phyloP scores from a whole-genome alignment of 2,797 vertebrate genomes.

The Atherinosoma microstoma region DNA sequence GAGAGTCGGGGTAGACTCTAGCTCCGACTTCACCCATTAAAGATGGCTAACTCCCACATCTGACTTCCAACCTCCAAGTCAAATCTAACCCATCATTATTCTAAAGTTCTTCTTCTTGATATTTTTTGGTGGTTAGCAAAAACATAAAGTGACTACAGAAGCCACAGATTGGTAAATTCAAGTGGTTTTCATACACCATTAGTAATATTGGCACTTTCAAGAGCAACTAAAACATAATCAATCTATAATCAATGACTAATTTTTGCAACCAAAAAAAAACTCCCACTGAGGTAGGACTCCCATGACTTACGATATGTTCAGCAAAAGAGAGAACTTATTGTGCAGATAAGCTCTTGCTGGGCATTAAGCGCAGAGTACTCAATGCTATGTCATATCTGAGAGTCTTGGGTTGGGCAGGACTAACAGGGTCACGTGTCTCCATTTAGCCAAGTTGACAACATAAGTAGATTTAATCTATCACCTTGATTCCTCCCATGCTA shows the following conservation, averaged over 20 bases:
- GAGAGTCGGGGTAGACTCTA: no score
- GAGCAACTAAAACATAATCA: background rate
- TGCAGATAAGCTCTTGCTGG: conserved; percentile 73
- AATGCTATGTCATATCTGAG: conserved; percentile 53
- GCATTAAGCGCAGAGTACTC: conserved; percentile 58
- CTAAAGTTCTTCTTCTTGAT: no score
- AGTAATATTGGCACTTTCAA: background rate
- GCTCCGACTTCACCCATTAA: no score
- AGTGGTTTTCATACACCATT: background rate
- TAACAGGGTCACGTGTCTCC: conserved; percentile 65
- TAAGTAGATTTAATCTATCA: conserved; percentile 68
- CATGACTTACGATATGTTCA: background rate
- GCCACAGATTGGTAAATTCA: background rate
- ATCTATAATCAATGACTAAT: conserved; percentile 17
- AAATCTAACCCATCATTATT: conserved; percentile 3
- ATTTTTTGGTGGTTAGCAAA: no score
- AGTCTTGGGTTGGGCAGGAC: conserved; percentile 43
- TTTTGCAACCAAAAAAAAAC: background rate
- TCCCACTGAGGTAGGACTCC: conserved; percentile 26
- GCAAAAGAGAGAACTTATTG: conserved; percentile 6
- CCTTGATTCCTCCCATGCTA: conserved; percentile 54
- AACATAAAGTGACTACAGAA: conserved; percentile 1
- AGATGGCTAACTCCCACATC: no score
- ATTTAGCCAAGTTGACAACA: conserved; percentile 64
- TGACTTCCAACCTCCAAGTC: no score